These are phyloP conservation scores for Diadumene lineata DNA, from an alignment of 92 coral and sea anemone species.

Conservation along the genomic window DNA sequence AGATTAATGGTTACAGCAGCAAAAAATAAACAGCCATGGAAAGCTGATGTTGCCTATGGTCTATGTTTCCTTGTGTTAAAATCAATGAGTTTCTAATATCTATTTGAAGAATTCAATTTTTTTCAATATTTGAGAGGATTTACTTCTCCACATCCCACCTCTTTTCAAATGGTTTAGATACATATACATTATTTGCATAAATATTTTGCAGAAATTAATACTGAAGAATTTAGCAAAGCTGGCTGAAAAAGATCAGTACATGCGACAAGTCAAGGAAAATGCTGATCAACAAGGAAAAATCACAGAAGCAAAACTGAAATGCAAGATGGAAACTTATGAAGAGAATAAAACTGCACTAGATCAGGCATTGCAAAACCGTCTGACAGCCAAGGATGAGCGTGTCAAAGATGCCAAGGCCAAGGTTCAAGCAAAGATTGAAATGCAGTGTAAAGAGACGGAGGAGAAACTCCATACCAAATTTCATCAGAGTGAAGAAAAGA, in stretches of 20 bases:
- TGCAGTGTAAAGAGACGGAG: constrained; percentile 74
- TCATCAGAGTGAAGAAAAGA: constrained; percentile 53
- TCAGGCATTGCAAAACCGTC: constrained; percentile 66
- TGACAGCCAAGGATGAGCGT: constrained; percentile 85
- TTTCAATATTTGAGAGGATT: no score
- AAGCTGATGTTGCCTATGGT: no score
- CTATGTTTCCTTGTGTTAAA: no score
- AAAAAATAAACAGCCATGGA: no score
- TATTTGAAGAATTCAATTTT: no score
- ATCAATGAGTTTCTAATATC: no score
- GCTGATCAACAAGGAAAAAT: constrained; percentile 72
- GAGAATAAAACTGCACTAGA: constrained; percentile 80
- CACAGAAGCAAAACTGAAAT: constrained; percentile 77
- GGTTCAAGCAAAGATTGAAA: constrained; percentile 56
- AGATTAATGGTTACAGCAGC: no score
- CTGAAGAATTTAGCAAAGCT: constrained; percentile 54
- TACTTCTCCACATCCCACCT: no score
- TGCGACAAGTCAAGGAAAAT: constrained; percentile 61
- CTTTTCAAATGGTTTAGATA: no score
- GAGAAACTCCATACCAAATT: constrained; percentile 80
- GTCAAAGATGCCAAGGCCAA: constrained; percentile 74
- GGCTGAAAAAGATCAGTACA: constrained; percentile 59
- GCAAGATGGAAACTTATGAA: constrained; percentile 68
- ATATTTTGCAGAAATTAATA: constrained; percentile 50
- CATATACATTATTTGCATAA: neutral